A percentile compares a stretch with the other conserved stretches of the same genome.
Conservation (phyloP, 2,113 vertebrate genomes). For the Grantiella picta region DNA sequence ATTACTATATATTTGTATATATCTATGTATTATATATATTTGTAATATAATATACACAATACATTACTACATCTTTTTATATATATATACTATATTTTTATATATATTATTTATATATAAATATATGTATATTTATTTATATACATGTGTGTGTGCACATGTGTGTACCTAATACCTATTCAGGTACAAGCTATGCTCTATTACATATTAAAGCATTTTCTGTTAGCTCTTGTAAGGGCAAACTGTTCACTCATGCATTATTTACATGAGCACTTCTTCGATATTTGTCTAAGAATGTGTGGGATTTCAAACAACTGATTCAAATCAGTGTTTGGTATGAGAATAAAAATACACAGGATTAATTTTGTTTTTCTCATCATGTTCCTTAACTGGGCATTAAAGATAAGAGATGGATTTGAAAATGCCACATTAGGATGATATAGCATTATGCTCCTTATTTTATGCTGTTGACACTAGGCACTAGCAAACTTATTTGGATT, state of each 20-base stretch:
- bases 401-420: neutral
- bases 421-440: neutral
- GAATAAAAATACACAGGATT: neutral
- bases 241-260: neutral
- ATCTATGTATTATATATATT: no score
- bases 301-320: neutral
- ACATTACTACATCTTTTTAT: neutral
- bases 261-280: neutral
- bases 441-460: neutral
- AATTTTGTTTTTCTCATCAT: neutral
- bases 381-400: neutral
- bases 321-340: neutral
- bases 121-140: neutral
- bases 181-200: neutral
- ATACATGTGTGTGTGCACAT: neutral
- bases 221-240: neutral
- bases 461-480: neutral
- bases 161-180: neutral
- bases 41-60: no score
- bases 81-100: neutral
- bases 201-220: neutral
- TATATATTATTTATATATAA: no score
- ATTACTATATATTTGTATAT: no score
- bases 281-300: neutral
- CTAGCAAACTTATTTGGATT: neutral